phyloP scores from a whole-genome alignment of 2,113 vertebrate species.

The Elanoides forficatus region DNA sequence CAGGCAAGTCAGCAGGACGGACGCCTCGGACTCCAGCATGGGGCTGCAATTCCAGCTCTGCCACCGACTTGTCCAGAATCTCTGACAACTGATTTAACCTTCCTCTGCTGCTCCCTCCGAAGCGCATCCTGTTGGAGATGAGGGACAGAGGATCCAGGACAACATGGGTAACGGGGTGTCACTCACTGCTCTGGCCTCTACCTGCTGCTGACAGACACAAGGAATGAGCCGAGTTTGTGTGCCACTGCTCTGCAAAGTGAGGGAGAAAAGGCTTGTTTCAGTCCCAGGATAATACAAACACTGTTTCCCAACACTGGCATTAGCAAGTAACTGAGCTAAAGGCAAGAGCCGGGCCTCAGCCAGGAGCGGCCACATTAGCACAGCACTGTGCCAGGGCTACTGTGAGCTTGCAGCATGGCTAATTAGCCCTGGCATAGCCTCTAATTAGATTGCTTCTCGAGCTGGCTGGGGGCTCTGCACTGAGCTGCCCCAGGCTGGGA shows the following conservation, averaged over 20 bases:
- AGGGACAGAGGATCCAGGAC: neutral
- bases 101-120: neutral
- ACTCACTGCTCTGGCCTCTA: rapidly evolving
- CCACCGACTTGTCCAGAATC: rapidly evolving
- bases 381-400: neutral
- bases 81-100: neutral
- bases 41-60: neutral
- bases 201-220: neutral
- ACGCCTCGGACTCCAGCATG: rapidly evolving
- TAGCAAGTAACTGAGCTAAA: neutral
- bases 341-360: neutral
- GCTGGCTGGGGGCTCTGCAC: neutral
- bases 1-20: rapidly evolving
- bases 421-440: neutral
- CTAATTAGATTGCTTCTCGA: neutral
- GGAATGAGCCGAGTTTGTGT: rapidly evolving
- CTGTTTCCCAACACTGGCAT: neutral
- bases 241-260: neutral
- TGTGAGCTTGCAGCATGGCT: neutral
- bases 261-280: neutral
- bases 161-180: rapidly evolving
- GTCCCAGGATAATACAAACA: rapidly evolving
- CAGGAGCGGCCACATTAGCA: neutral
- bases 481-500: neutral
- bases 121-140: rapidly evolving